Conservation (phyloP, 1,140 invertebrate species). For the Caenorhabditis brenneri region DNA sequence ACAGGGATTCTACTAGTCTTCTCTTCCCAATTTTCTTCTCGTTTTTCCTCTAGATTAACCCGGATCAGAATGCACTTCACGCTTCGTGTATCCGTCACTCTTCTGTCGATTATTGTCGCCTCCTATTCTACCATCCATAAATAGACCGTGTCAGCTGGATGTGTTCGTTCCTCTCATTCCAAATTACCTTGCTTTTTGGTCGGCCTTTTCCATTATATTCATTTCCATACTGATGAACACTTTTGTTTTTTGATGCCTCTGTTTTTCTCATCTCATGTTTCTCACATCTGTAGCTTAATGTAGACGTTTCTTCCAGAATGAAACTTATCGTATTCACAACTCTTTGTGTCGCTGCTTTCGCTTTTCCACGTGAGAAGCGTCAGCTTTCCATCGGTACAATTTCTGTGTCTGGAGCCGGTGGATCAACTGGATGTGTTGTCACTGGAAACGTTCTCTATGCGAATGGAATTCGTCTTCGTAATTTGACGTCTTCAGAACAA, state of each 20-base stretch:
- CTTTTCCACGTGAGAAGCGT: conserved; percentile 55
- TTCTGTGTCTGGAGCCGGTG: conserved; percentile 56
- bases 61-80: conserved; percentile 37
- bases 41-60: conserved; percentile 12
- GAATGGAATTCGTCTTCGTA: conserved; percentile 57
- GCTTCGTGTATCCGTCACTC: conserved; percentile 8
- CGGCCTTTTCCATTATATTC: neutral
- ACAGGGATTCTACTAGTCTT: conserved; percentile 20
- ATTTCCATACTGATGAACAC: neutral
- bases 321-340: conserved; percentile 34
- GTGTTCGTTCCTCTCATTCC: neutral
- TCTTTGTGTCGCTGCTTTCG: neutral
- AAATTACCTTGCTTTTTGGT: conserved; percentile 30
- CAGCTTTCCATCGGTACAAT: conserved; percentile 53
- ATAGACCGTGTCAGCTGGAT: conserved; percentile 25
- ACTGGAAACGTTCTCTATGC: conserved; percentile 57
- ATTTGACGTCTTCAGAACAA: conserved; percentile 58
- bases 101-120: conserved; percentile 5
- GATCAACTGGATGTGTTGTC: conserved; percentile 61
- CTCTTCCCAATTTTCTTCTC: neutral
- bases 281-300: too few relatives aligned
- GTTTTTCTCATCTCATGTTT: neutral
- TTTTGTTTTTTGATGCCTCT: neutral
- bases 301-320: conserved; percentile 48
- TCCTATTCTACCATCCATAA: neutral